These are phyloP conservation scores for Nomada fucata DNA, from an alignment of 2,888 invertebrate genomes.

Conservation along the genomic window DNA sequence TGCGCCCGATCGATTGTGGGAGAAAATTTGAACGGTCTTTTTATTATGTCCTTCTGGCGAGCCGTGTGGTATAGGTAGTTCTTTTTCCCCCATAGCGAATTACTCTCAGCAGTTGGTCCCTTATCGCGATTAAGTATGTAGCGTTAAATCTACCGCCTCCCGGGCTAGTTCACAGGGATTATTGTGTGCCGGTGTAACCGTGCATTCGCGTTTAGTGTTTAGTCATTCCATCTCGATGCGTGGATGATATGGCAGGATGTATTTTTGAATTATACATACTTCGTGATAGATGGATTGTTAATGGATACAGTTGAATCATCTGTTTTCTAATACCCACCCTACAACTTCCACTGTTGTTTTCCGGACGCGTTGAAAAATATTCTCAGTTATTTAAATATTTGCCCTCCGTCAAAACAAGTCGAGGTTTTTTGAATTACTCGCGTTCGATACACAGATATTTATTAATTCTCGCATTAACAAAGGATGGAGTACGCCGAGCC, in stretches of 20 bases:
- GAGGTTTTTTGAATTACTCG: no score
- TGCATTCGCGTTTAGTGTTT: background rate
- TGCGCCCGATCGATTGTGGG: conserved; percentile 56
- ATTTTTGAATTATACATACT: no score
- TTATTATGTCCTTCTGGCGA: conserved; percentile 68
- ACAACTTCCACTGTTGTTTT: no score
- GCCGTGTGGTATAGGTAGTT: conserved; percentile 45
- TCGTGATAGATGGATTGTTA: no score
- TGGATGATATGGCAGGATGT: no score
- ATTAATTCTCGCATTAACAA: conserved; percentile 19
- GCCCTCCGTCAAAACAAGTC: background rate
- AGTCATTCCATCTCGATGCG: background rate
- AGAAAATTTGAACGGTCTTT: conserved; percentile 65
- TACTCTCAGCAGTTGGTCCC: conserved; percentile 57
- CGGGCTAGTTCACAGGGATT: conserved; percentile 6
- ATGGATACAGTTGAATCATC: no score
- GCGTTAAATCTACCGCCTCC: conserved; percentile 47
- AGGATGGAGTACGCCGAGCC: conserved; percentile 3
- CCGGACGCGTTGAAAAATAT: no score
- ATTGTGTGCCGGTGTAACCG: background rate
- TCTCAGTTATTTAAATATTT: background rate
- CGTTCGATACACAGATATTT: conserved; percentile 2
- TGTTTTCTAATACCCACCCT: no score
- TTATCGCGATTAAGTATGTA: conserved; percentile 57
- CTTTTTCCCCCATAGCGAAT: conserved; percentile 49